Conservation (phyloP, 2,113 vertebrate species). For the Sorex fumeus region DNA sequence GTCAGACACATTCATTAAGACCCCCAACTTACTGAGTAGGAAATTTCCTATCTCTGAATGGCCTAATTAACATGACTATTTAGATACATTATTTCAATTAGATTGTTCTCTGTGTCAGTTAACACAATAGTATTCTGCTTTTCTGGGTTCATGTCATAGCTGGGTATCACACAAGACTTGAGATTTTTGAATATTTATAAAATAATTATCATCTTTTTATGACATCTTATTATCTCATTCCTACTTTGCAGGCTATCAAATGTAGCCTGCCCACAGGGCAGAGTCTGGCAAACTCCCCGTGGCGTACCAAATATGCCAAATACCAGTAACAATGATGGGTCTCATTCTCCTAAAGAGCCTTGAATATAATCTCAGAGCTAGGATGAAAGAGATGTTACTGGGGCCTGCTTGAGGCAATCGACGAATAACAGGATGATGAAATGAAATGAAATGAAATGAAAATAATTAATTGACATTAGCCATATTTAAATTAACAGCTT, state of each 20-base stretch:
- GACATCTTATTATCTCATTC: too few relatives aligned
- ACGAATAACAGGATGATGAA: too few relatives aligned
- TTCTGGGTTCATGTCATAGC: not conserved
- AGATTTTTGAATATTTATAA: conserved; percentile 43
- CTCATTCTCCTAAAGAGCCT: too few relatives aligned
- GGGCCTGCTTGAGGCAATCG: too few relatives aligned
- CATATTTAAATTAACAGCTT: not conserved
- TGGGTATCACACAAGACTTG: not conserved
- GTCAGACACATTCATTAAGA: not conserved
- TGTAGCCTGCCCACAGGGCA: too few relatives aligned
- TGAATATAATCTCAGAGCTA: too few relatives aligned
- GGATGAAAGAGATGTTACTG: too few relatives aligned
- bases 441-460: too few relatives aligned
- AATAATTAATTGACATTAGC: not conserved
- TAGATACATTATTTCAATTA: not conserved
- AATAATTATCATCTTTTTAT: not conserved
- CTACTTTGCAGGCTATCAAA: too few relatives aligned
- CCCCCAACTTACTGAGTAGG: not conserved
- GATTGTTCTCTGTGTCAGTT: not conserved
- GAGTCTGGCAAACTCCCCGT: too few relatives aligned
- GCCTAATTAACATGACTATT: not conserved
- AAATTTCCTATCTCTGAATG: not conserved
- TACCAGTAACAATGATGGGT: too few relatives aligned
- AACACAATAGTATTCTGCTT: not conserved
- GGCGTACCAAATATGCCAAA: too few relatives aligned